Conservation (phyloP, 2,797 vertebrate species). For the Esox masquinongy region DNA sequence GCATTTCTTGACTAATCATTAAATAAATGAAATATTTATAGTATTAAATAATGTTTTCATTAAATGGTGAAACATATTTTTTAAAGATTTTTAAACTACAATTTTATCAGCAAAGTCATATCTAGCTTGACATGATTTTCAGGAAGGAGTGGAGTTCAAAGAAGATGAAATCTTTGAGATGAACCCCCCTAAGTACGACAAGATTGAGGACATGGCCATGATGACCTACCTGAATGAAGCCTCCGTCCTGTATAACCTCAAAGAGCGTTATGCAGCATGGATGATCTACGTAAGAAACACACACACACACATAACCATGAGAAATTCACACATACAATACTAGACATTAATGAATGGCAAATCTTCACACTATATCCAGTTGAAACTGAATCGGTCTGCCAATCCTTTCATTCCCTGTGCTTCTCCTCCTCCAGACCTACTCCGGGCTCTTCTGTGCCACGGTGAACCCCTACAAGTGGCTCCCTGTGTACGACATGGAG, state of each 20-base stretch:
- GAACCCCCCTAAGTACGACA: constrained; percentile 48
- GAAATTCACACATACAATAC: no score
- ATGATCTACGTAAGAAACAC: constrained; percentile 80
- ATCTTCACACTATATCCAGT: no score
- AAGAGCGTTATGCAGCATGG: constrained; percentile 83
- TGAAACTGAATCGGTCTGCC: no score
- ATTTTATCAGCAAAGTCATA: no score
- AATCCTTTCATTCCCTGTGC: no score
- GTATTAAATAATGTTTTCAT: no score
- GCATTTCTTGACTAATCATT: no score
- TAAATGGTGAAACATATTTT: no score
- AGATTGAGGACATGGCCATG: constrained; percentile 53
- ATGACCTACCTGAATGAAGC: constrained; percentile 64
- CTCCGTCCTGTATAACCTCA: constrained; percentile 81
- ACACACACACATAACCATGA: not conserved
- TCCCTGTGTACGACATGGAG: constrained; percentile 69
- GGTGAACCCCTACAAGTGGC: constrained; percentile 77
- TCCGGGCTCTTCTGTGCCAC: constrained; percentile 75
- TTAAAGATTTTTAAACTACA: no score
- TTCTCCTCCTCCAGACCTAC: constrained; percentile 35
- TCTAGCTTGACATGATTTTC: not conserved
- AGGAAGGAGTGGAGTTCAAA: constrained; percentile 3
- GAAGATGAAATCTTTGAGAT: not conserved
- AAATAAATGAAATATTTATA: no score
- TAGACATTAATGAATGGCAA: no score